A percentile compares a stretch with the other conserved stretches of the same genome.
These are phyloP conservation scores for Perca schrenkii DNA, from an alignment of 2,113 vertebrate genomes.

Conservation along the genomic window DNA sequence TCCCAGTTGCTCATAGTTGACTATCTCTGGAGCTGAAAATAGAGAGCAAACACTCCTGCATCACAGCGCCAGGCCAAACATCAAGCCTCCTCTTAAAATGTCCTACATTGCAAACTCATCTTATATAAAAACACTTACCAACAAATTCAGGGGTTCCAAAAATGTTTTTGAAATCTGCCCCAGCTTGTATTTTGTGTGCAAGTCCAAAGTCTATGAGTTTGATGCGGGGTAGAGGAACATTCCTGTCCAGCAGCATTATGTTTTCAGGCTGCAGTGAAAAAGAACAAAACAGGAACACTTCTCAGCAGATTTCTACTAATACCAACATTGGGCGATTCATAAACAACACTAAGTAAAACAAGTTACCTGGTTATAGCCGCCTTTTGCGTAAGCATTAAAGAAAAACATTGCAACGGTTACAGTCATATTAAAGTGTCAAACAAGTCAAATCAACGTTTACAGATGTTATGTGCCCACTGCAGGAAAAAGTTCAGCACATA, in stretches of 20 bases:
- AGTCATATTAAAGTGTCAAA: conserved; percentile 1
- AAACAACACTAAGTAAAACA: neutral
- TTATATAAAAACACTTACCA: conserved; percentile 83
- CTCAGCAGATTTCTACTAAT: conserved; percentile 10
- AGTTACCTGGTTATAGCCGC: conserved; percentile 61
- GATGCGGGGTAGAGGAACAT: conserved; percentile 90
- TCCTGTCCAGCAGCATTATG: conserved; percentile 97
- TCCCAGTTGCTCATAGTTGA: conserved; percentile 96
- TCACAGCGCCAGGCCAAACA: conserved; percentile 42
- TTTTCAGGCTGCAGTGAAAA: conserved; percentile 92
- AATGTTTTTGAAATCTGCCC: conserved; percentile 97
- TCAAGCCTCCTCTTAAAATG: conserved; percentile 20
- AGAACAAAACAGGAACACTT: conserved; percentile 29
- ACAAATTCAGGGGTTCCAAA: conserved; percentile 99
- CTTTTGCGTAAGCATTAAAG: conserved; percentile 61
- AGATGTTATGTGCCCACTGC: neutral
- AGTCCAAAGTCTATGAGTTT: conserved; percentile 98
- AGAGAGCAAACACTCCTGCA: conserved; percentile 51
- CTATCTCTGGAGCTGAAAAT: conserved; percentile 97
- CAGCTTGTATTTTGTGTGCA: conserved; percentile 94
- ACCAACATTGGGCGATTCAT: neutral
- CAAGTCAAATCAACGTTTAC: neutral
- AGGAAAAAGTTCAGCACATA: neutral
- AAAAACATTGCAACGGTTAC: conserved; percentile 36
- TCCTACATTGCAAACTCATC: conserved; percentile 5